Conservation (phyloP, 2,113 vertebrate species). For the Anser cygnoides region DNA sequence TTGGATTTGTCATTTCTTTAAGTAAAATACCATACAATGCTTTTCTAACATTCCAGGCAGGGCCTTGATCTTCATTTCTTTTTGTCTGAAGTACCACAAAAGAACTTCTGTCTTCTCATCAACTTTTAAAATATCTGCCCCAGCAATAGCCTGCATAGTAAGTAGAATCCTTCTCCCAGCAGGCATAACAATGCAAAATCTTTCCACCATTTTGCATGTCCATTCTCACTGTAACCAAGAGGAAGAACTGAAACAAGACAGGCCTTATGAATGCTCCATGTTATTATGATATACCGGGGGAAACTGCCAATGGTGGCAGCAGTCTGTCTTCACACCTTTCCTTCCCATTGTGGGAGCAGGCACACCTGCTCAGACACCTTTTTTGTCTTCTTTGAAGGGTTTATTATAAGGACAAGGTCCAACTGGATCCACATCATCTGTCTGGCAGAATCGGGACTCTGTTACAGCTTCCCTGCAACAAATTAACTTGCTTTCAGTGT, state of each 20-base stretch:
- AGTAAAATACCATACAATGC: not conserved
- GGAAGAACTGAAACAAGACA: not conserved
- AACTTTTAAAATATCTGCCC: not conserved
- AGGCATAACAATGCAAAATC: not conserved
- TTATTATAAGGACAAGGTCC: not conserved
- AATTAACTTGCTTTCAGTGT: not conserved
- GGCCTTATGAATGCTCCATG: not conserved
- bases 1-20: not conserved
- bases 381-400: not conserved
- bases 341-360: not conserved
- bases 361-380: not conserved
- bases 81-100: not conserved
- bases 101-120: not conserved
- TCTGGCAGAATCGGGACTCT: not conserved
- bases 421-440: not conserved
- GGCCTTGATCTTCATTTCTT: no score
- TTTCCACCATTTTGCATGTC: not conserved
- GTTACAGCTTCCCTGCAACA: not conserved
- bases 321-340: not conserved
- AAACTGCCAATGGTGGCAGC: not conserved
- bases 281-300: not conserved
- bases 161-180: not conserved
- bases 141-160: not conserved
- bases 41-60: not conserved
- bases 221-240: not conserved